Conservation (phyloP, 2,113 vertebrate genomes). For the Phaethornis superciliosus region DNA sequence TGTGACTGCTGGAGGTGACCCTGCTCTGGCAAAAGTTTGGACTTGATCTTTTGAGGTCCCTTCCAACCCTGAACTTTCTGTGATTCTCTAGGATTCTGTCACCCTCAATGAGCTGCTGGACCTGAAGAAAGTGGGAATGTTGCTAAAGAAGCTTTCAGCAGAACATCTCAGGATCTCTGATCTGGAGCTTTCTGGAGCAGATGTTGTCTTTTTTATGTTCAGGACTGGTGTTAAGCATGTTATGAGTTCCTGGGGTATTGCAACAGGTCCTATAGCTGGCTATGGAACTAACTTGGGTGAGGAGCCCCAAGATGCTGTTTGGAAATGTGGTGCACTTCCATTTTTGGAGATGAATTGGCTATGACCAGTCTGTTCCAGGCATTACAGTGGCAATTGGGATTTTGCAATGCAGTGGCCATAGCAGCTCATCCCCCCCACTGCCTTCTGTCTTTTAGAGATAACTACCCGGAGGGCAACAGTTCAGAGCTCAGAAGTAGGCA, state of each 20-base stretch:
- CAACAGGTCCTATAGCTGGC: not conserved
- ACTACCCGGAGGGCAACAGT: not conserved
- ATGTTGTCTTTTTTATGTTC: not conserved
- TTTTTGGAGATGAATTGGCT: not conserved
- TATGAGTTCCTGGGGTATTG: not conserved
- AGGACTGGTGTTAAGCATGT: not conserved
- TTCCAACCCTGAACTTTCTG: too few species aligned
- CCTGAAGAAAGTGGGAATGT: not conserved
- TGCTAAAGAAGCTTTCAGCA: not conserved
- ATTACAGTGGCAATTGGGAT: not conserved
- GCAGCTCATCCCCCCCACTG: rapidly evolving
- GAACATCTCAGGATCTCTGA: not conserved
- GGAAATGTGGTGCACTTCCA: not conserved
- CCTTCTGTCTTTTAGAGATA: not conserved
- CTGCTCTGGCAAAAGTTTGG: too few species aligned
- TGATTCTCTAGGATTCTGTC: too few species aligned
- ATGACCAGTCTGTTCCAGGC: not conserved
- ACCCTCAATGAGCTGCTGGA: not conserved
- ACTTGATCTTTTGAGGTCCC: too few species aligned
- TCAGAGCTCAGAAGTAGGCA: not conserved
- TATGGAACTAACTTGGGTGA: not conserved
- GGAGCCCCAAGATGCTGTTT: not conserved
- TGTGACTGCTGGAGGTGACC: too few species aligned
- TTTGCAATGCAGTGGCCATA: not conserved
- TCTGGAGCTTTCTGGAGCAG: not conserved